phyloP scores from a whole-genome alignment of 2,113 vertebrate genomes.

The Perca flavescens region DNA sequence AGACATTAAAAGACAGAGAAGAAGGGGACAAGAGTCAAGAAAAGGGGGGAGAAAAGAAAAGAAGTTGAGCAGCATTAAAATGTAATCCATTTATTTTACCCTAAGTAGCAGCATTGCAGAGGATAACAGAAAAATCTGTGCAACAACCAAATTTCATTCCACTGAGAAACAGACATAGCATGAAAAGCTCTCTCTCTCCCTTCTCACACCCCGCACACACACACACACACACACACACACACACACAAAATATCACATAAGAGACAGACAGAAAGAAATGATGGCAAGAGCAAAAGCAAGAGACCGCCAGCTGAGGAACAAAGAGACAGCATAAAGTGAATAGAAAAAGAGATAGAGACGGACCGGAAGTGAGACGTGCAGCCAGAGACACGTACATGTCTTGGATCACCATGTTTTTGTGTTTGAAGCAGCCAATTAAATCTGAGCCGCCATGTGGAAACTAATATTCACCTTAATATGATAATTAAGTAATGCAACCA shows the following conservation, averaged over 20 bases:
- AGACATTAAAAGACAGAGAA: constrained; percentile 40
- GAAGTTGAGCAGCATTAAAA: constrained; percentile 52
- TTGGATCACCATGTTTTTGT: constrained; percentile 25
- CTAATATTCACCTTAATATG: constrained; percentile 42
- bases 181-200: constrained; percentile 20
- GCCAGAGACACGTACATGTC: constrained; percentile 16
- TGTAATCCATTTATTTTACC: constrained; percentile 62
- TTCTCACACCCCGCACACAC: not conserved
- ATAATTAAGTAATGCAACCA: constrained; percentile 32
- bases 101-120: constrained; percentile 51
- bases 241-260: constrained; percentile 7
- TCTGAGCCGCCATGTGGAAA: constrained; percentile 27
- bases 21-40: constrained; percentile 9
- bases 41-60: constrained; percentile 28
- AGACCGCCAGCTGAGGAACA: constrained; percentile 3
- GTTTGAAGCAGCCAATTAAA: constrained; percentile 47
- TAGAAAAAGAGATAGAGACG: not conserved
- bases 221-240: not conserved
- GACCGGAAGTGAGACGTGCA: constrained; percentile 18
- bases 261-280: constrained; percentile 18
- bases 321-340: not conserved
- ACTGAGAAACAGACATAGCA: constrained; percentile 56
- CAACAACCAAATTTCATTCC: constrained; percentile 56
- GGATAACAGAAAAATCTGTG: constrained; percentile 57
- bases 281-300: constrained; percentile 23